Evolutionary conservation across 2,113 vertebrate genomes (phyloP).

Genomic region (Electrona antarctica): DNA sequence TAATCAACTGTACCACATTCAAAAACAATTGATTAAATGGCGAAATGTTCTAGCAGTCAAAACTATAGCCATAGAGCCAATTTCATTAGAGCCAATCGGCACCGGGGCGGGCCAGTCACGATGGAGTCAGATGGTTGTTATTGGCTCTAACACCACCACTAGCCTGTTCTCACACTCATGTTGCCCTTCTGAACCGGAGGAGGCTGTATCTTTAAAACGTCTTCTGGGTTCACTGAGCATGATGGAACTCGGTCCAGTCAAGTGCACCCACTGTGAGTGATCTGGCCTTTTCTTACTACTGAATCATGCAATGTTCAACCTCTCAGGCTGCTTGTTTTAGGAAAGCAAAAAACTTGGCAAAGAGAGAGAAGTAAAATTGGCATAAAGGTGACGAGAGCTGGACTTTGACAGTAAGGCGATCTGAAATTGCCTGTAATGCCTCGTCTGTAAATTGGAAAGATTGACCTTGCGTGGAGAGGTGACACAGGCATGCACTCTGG

Average conservation of each 20-base stretch:
- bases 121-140: no score
- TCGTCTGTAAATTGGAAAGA: conserved; percentile 77
- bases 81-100: no score
- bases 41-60: no score
- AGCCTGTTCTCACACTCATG: conserved; percentile 16
- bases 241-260: conserved; percentile 61
- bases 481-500: conserved; percentile 67
- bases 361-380: conserved; percentile 16
- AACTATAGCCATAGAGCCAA: no score
- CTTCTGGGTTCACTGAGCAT: conserved; percentile 64
- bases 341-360: conserved; percentile 14
- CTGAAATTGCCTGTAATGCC: conserved; percentile 71
- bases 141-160: no score
- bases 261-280: conserved; percentile 62
- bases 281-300: conserved; percentile 50
- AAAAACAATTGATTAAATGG: no score
- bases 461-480: conserved; percentile 76
- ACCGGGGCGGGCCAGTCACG: no score
- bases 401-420: conserved; percentile 69
- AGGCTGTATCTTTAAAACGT: conserved; percentile 69
- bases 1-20: no score
- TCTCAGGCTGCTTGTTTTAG: conserved; percentile 60
- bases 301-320: conserved; percentile 63
- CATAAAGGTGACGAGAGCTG: conserved; percentile 64
- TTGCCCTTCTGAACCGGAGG: conserved; percentile 54